Base-by-base conservation (phyloP, 1,140 invertebrate genomes). In the Drosophila watanabei region DNA sequence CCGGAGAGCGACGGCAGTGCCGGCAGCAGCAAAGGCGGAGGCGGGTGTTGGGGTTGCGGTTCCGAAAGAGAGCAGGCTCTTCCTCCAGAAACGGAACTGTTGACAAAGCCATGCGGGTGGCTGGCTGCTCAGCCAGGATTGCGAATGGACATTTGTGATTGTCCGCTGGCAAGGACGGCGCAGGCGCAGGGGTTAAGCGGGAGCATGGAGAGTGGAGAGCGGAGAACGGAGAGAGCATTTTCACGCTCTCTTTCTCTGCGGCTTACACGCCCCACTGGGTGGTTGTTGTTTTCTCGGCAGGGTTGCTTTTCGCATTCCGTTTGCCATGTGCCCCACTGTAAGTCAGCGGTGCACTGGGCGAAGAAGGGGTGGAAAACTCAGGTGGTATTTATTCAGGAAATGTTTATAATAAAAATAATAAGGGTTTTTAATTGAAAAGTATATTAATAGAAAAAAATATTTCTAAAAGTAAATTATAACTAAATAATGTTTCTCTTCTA, bases 231-330 rank as follows among this genome's bases (percentile, higher is more conserved):
- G 61, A 69, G 45, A 18, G 9, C 56, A 32, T 69, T 63, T 54
- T 69, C 41, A 46, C 24, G 48, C 77, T 60, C 54, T 48, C 37
- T 51, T 56, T 45, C 64, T 63, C 72, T 71, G 56, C 59, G 39
- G 28, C 80, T 64, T 58, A 85, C 83, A 86, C 83, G 75, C 83
- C 82, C 82, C 76, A 86, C 68, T 77, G 82, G 82, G 77, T 86
- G 75, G 77, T 86, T 80, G 75, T 80, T 84, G 60, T 79, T 45
- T 49, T 73, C 69, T 75, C 52, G 51, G 49, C 75, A 70, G 78
- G 84, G 84, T 87, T 87, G 79, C 60, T 87, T 87, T 73, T 84
- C 52, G 63, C 77, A 77, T 84, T 84, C 37, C 48, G 64, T 62
- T 72, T 49, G 51, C 66, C 79, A 82, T 86, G 79, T 87, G 79